Base-by-base conservation (phyloP, 2,888 invertebrate genomes). In the Watsonalla binaria region DNA sequence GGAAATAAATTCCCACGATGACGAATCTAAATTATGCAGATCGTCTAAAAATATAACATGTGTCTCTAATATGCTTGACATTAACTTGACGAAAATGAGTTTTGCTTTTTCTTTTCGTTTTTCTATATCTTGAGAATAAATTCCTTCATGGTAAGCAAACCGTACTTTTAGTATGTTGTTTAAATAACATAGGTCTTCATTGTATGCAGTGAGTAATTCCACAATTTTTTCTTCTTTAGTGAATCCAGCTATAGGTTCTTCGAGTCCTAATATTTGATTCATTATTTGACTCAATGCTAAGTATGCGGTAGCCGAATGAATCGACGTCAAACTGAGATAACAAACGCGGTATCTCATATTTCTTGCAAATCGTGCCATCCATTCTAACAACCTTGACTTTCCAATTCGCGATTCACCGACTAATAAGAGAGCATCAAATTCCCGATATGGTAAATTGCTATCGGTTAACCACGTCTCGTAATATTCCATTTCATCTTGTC, bases 381-480 rank as follows among this genome's bases (percentile, higher is more conserved):
- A 90, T 65, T 92, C 90, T 54, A 94, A 70, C 47, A 93, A 65
- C 59, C 92, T 84, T 24, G 90, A 91, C 72, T 94, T 94, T 2
- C 94, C 94, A 11, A 92, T 83, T 33, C 92, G 86, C 9, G 84
- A 76, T 54, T 90, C 86, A 34, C 93, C 93, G 59, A 92, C 83
- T 39, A 93, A 79, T 54, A 93, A 76, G 34, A 94, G 74, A 5
- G 93, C 94, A 65, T 90, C 84, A 60, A 90, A 91, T 61, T 78
- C 77, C 70, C 87, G 72, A 62, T 65, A 74, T 51, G 64, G 51
- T 57, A 62, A 53, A 58, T 68, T 51, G 51, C 63, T 69, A 6
- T 80, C 75, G 51, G 76, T 68, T 2, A 92, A 62, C 81, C 86
- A 86, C 46, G 70, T 72, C 56, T 82, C 63, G 62, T 84, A 92